Evolutionary conservation across 2,797 vertebrate species (phyloP), one percentile per base, ranked within the genome.

Genomic region (Glyptemys insculpta): DNA sequence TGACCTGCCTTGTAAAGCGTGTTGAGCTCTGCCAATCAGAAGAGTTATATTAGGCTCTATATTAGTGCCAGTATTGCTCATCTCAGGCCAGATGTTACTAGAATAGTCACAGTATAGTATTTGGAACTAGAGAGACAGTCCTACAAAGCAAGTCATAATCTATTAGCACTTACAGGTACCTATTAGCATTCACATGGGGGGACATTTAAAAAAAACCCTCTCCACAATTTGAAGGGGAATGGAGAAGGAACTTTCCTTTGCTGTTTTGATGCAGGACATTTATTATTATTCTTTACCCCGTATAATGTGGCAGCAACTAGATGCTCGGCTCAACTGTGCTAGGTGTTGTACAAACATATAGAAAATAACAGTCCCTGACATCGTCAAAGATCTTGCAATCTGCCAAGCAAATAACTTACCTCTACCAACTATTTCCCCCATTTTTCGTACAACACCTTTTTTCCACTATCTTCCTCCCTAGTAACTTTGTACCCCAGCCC

Each of bases 111-210:
- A 95, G 81, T 19, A 86, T 80, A 47, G 52, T 23, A 53, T 37
- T 91, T 95, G 93, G 91, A 86, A 0, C 0, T 0, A 72, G 91
- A 37, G 54, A 29, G 16, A 56, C 86, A 94, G 96, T 96, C 86
- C 86, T 90, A 74, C 59, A 57, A 1, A 1, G 56, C 94, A 94
- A 96, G 92, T 94, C 93, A 97, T 25, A 50, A 68, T 86, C 79
- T 86, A 50, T 87, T 86, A 91, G 14, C 74, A 90, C 74, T 59
- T 44, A 68, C 84, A 90, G 86, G 87, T 85, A 37, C 72, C 86
- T 47, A 5, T 37, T 27, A 93, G 54, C 65, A 81, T 79, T 95
- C 86, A 53, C 54, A 90, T 81, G 54, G 92, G 78, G 80, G 29
- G 68, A 95, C 0, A 5, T 85, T 84, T 56, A 41, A 9, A 44